phyloP scores from a whole-genome alignment of 2,888 invertebrate genomes.

The Panzeria rudis region DNA sequence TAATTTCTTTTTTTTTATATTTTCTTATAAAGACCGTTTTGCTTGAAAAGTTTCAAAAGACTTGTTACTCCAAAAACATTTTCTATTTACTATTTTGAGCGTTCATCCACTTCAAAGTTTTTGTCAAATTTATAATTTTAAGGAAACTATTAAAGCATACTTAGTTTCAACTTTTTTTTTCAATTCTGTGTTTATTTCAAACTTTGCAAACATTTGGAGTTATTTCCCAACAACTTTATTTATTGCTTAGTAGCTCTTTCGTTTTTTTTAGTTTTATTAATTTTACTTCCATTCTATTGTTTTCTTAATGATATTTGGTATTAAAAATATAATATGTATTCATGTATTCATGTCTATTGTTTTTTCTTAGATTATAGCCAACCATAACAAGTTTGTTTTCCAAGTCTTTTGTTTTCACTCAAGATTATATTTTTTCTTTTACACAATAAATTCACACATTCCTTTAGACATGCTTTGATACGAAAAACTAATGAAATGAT shows the following conservation, averaged over 20 bases:
- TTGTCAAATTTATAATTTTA: too few species aligned
- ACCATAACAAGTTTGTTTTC: constrained; percentile 58
- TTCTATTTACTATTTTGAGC: too few species aligned
- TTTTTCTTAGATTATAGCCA: constrained; percentile 9
- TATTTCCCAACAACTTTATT: constrained; percentile 25
- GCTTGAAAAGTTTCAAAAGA: too few species aligned
- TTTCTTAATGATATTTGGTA: neutral
- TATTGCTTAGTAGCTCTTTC: neutral
- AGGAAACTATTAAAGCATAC: too few species aligned
- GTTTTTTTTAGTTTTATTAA: neutral
- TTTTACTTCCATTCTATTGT: constrained; percentile 3
- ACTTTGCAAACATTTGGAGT: neutral
- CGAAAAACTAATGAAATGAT: constrained; percentile 23
- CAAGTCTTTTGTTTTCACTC: constrained; percentile 69
- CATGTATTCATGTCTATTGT: neutral
- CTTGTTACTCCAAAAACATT: too few species aligned
- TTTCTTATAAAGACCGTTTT: too few species aligned
- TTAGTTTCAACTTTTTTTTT: too few species aligned
- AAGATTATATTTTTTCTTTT: constrained; percentile 26
- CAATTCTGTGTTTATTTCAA: too few species aligned
- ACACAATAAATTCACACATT: constrained; percentile 18
- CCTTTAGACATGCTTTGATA: constrained; percentile 38
- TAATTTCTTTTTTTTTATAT: too few species aligned
- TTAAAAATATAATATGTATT: neutral
- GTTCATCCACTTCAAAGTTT: too few species aligned